Evolutionary conservation across 1,140 invertebrate species (phyloP).

Genomic region (Bombus sylvicola): DNA sequence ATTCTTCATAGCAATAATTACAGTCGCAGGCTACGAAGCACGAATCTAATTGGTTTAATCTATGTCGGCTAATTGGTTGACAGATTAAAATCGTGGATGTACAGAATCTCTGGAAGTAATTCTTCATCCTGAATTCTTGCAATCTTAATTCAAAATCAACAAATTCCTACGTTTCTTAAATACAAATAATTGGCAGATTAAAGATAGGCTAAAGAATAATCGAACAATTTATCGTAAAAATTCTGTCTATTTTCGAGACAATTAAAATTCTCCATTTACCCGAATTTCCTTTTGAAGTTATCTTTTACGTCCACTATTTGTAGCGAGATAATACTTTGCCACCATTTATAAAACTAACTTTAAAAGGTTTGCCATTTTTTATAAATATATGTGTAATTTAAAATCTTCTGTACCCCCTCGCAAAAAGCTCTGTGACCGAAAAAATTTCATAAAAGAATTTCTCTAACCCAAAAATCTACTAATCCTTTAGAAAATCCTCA

Average conservation of each 20-base stretch:
- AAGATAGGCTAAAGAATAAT: neutral
- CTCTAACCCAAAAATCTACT: neutral
- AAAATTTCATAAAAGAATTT: neutral
- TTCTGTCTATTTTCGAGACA: neutral
- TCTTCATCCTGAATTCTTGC: neutral
- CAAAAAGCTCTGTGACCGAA: neutral
- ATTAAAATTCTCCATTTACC: neutral
- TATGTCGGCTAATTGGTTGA: slow-evolving; percentile 6
- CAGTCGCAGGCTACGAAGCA: neutral
- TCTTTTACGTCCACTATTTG: neutral
- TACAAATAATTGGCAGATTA: neutral
- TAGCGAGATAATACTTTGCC: neutral
- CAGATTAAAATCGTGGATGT: slow-evolving; percentile 5
- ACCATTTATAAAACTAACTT: neutral
- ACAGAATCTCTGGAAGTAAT: neutral
- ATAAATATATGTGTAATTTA: neutral
- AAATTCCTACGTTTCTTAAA: neutral
- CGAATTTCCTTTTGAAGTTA: neutral
- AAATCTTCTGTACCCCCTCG: neutral
- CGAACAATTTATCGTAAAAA: neutral
- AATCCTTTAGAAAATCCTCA: neutral
- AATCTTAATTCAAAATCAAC: slow-evolving; percentile 17
- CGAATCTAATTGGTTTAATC: slow-evolving; percentile 22
- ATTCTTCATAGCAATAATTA: neutral
- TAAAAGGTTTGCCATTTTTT: neutral